Conservation (phyloP, 2,797 vertebrate species). For the Chelmon rostratus region DNA sequence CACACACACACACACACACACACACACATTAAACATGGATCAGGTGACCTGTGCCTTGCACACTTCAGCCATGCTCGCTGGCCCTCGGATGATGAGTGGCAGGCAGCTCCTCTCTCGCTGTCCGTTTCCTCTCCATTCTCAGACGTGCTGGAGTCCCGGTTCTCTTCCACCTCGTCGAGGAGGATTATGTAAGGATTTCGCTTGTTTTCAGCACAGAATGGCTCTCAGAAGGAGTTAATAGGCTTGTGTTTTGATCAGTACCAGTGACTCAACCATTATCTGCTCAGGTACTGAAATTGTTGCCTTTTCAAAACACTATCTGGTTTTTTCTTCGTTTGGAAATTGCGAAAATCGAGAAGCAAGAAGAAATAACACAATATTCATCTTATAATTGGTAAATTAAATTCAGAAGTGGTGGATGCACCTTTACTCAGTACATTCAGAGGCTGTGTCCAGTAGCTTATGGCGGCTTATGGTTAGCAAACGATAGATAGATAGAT, state of each 20-base stretch:
- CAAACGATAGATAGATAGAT: too few relatives aligned
- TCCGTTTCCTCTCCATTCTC: slow-evolving; percentile 37
- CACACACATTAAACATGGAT: slow-evolving; percentile 69
- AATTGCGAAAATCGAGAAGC: not conserved
- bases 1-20: slow-evolving; percentile 41
- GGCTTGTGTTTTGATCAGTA: slow-evolving; percentile 14
- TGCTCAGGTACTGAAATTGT: not conserved
- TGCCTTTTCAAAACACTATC: slow-evolving; percentile 15
- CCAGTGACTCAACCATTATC: not conserved
- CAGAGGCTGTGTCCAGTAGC: not conserved
- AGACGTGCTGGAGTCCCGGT: slow-evolving; percentile 38
- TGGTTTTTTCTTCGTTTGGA: not conserved
- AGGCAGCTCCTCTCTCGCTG: slow-evolving; percentile 62
- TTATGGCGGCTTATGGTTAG: not conserved
- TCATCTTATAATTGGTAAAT: not conserved
- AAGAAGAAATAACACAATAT: not conserved
- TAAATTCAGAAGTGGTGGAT: not conserved
- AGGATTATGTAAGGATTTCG: slow-evolving; percentile 5
- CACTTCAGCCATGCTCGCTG: slow-evolving; percentile 79
- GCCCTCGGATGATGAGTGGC: slow-evolving; percentile 81
- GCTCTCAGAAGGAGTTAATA: not conserved
- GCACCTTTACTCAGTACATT: not conserved
- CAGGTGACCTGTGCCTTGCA: slow-evolving; percentile 77
- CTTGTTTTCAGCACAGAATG: slow-evolving; percentile 24
- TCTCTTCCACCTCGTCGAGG: slow-evolving; percentile 25